Conservation (phyloP, 2,113 vertebrate species). For the Mellivora capensis region DNA sequence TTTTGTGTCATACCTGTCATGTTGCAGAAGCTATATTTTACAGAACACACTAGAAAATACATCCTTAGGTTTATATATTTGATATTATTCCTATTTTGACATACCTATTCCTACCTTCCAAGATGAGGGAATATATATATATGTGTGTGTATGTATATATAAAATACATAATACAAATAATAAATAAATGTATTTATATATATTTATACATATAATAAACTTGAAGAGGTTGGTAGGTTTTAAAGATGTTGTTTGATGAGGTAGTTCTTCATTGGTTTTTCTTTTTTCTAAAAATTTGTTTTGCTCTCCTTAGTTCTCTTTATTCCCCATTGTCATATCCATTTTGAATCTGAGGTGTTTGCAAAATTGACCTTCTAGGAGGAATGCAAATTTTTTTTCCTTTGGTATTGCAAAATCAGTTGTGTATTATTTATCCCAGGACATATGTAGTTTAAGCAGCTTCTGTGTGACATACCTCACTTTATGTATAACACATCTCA, state of each 20-base stretch:
- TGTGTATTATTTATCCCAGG: not conserved
- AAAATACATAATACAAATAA: too few species aligned
- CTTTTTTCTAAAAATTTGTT: not conserved
- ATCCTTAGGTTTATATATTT: not conserved
- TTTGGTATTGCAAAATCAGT: not conserved
- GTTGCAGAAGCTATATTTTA: not conserved
- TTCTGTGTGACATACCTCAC: not conserved
- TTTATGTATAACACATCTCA: not conserved
- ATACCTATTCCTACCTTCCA: not conserved
- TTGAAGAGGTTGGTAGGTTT: not conserved
- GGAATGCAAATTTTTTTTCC: not conserved
- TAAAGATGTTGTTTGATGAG: constrained; percentile 3
- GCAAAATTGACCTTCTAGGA: not conserved
- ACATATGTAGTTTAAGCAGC: not conserved
- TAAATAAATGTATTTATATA: too few species aligned
- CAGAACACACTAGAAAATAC: not conserved
- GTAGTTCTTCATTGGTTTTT: not conserved
- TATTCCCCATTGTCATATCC: not conserved
- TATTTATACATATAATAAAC: not conserved
- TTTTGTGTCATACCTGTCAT: not conserved
- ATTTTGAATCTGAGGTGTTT: constrained; percentile 25
- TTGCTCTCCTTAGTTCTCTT: not conserved
- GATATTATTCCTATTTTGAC: not conserved
- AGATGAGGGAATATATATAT: not conserved
- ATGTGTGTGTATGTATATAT: too few species aligned